Evolutionary conservation across 2,113 vertebrate species (phyloP).

Genomic region (Desmodus rotundus): DNA sequence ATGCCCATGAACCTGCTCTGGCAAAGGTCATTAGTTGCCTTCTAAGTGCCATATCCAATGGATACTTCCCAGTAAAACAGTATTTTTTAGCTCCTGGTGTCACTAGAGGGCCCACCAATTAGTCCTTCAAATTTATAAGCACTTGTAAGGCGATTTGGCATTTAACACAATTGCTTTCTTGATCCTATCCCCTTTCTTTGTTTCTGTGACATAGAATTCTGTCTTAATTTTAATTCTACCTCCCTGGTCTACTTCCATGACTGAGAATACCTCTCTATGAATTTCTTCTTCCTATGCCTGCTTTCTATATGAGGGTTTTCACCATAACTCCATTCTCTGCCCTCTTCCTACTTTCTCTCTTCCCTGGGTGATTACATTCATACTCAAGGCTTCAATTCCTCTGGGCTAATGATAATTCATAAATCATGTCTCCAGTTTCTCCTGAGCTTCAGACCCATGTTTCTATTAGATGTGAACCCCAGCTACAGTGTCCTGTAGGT

Average conservation of each 20-base stretch:
- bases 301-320: not conserved
- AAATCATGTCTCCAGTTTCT: not conserved
- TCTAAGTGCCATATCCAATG: not conserved
- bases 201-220: not conserved
- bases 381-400: not conserved
- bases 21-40: not conserved
- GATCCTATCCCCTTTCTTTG: not conserved
- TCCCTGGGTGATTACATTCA: not conserved
- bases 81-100: not conserved
- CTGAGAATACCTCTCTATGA: not conserved
- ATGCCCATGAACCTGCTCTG: not conserved
- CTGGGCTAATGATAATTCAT: not conserved
- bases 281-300: not conserved
- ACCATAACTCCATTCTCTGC: not conserved
- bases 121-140: not conserved
- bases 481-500: not conserved
- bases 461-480: not conserved
- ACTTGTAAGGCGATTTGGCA: not conserved
- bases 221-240: not conserved
- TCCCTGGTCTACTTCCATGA: not conserved
- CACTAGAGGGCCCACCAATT: not conserved
- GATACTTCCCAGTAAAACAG: not conserved
- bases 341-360: not conserved
- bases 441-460: not conserved
- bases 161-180: not conserved